These are phyloP conservation scores for Saxidomus purpurata DNA, from an alignment of 1,140 invertebrate species.

Conservation along the genomic window DNA sequence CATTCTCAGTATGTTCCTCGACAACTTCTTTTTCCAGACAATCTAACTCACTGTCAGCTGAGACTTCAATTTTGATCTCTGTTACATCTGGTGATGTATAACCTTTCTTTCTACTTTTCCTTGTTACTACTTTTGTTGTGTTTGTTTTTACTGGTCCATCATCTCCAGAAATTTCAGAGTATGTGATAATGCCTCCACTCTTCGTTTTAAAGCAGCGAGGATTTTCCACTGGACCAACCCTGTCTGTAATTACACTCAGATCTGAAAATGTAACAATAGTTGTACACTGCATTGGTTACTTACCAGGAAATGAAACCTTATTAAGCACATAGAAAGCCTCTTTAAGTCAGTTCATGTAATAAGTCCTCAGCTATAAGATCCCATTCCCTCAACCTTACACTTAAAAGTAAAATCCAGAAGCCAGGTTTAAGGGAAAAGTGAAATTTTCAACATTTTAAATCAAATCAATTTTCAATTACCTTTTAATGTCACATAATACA, in stretches of 20 bases:
- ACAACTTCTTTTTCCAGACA: background rate
- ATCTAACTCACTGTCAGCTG: background rate
- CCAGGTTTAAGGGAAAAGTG: no score
- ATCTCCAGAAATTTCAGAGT: background rate
- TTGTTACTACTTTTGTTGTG: background rate
- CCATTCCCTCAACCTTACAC: no score
- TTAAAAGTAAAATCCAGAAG: no score
- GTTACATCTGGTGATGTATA: background rate
- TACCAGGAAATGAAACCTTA: no score
- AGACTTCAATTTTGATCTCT: background rate
- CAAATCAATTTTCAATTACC: no score
- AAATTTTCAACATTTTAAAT: no score
- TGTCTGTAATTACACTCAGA: conserved; percentile 22
- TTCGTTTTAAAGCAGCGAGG: background rate
- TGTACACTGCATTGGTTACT: no score
- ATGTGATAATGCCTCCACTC: background rate
- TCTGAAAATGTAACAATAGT: conserved; percentile 32
- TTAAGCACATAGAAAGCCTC: no score
- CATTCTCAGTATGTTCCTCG: background rate
- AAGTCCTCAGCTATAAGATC: no score
- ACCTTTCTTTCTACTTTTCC: background rate
- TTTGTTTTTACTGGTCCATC: background rate
- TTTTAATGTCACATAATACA: no score
- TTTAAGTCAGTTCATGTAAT: no score
- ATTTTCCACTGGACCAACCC: conserved; percentile 15